Evolutionary conservation across 64 coral and sea anemone species (phyloP), one percentile per base, ranked within the genome.

Genomic region (Pachyseris speciosa): DNA sequence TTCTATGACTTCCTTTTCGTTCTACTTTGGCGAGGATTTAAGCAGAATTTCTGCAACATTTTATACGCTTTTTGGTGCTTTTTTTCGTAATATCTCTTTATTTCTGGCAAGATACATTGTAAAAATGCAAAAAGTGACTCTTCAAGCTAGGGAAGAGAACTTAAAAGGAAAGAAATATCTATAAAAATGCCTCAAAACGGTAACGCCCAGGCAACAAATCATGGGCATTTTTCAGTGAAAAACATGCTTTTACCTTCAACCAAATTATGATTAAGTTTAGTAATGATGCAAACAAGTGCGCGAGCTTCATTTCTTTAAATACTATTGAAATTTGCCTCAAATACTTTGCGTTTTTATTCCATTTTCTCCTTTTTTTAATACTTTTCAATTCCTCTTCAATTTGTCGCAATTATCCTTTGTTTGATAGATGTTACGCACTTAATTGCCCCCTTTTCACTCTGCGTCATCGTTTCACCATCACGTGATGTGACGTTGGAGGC

Each of bases 341-440:
- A 13, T 67, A 67, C 2, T 7, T 15, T 67, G 29, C 1, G 1
- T 67, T 67, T 67, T 67, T 33, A 67, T 16, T 67, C 1, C 5
- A 33, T 67, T 67, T 32, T 34, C 9, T 34, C 0, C 2, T 13
- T 67, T 67, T 67, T 67, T 34, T 57, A 67, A 13, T 11, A 12
- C 7, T 34, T 33, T 34, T 67, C 33, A 12, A 13, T 26, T 34
- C 3, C 17, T 67, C 33, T 67, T 48, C 20, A 28, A 29, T 28
- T 74, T 74, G 11, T 27, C 19, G 22, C n/a, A 49, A 74, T 74
- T 74, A 74, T 74, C 71, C 71, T 29, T 74, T 74, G 71, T 74
- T 74, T 22, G 22, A 74, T 26, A 7, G 33, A 33, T 27, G 7
- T 67, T 34, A 5, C 0, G 2, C 4, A 8, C 9, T 28, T 28